Evolutionary conservation across 2,113 vertebrate species (phyloP), one percentile per base, ranked within the genome.

Genomic region (Shinisaurus crocodilurus): DNA sequence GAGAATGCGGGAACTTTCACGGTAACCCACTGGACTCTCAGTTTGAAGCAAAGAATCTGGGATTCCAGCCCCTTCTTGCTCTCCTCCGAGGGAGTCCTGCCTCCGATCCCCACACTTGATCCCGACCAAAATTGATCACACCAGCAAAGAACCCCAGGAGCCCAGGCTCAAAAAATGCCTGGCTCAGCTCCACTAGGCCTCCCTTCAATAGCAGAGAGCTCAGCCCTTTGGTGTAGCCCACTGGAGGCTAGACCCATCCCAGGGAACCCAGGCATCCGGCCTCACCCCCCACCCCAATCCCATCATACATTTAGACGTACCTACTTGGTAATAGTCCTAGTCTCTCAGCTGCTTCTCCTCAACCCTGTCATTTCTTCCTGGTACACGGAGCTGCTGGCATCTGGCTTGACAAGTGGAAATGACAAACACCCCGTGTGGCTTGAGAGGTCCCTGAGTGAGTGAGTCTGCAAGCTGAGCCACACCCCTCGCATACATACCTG

Each of bases 401-500:
- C 63, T 77, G 60, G 20, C 25, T 6, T 43, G 75, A 37, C 74
- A 79, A 3, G 74, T n/a, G 70, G 60, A 79, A 80, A 70, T 57
- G 77, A 8, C 34, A 67, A 50, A 75, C 81, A 75, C 32, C 20
- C 63, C 27, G 37, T 79, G 65, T 63, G 57, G 27, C 45, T 40
- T 43, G 75, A 57, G 32, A n/a, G 50, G 6, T 27, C 57, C 27
- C 27, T 75, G 25, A 5, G 45, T 27, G 50, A 37, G 43, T 8
- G 72, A 88, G 60, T 70, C 85, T 65, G 57, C 54, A 57, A 76
- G 79, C 27, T 65, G 54, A 32, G 32, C 90, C 90, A 82, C 90
- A 88, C 90, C 82, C 63, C 37, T 79, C 16, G 65, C 90, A 91
- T 91, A 88, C 90, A 91, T 91, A 88, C 82, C 82, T 91, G 74